A percentile compares a stretch with the other conserved stretches of the same genome.
phyloP scores from a whole-genome alignment of 2,797 vertebrate species.

The Acrocephalus scirpaceus region DNA sequence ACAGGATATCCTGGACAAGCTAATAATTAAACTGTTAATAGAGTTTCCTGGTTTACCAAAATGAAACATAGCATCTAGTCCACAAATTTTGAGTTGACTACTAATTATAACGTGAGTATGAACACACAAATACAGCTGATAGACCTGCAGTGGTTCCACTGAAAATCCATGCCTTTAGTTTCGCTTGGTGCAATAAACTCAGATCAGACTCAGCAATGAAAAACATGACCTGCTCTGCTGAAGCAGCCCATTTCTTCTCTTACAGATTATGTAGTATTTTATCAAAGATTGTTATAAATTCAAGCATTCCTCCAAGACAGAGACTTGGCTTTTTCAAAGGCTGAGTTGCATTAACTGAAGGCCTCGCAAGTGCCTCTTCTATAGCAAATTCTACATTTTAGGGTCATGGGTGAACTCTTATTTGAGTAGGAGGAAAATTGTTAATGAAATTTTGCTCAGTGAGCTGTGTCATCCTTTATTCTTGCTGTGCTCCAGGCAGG shows the following conservation, averaged over 20 bases:
- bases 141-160: background rate
- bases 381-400: constrained; percentile 37
- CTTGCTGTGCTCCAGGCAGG: constrained; percentile 60
- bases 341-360: constrained; percentile 39
- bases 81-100: background rate
- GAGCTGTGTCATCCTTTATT: constrained; percentile 67
- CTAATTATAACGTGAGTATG: background rate
- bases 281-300: constrained; percentile 49
- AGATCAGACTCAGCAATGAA: constrained; percentile 6
- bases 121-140: background rate
- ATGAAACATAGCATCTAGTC: background rate
- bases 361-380: constrained; percentile 26
- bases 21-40: background rate
- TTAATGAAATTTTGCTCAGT: constrained; percentile 70
- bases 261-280: constrained; percentile 36
- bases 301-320: constrained; percentile 43
- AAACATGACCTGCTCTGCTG: background rate
- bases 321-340: constrained; percentile 32
- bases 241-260: background rate
- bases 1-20: background rate
- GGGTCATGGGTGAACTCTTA: constrained; percentile 56
- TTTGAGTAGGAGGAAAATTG: constrained; percentile 65
- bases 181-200: background rate
- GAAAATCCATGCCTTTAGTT: background rate
- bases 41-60: background rate